Percentiles rank a stretch among this genome's conserved stretches.
These are phyloP conservation scores for Pseudococcus viburni DNA, from an alignment of 2,888 invertebrate species.

Conservation along the genomic window DNA sequence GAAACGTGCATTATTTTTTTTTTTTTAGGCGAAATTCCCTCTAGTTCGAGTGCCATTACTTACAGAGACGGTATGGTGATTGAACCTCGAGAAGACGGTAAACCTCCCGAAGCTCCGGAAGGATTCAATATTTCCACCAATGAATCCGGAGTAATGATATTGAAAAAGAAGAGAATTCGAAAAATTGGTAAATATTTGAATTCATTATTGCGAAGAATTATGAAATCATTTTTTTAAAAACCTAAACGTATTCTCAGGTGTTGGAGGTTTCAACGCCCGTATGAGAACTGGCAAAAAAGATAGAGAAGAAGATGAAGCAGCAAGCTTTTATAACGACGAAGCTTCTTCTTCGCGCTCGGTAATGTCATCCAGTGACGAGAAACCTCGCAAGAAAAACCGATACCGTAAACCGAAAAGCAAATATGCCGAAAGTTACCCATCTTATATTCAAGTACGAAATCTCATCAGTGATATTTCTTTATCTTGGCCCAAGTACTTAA, in stretches of 20 bases:
- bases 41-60: conserved; percentile 70
- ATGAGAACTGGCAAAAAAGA: conserved; percentile 78
- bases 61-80: conserved; percentile 89
- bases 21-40: conserved; percentile 68
- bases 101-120: conserved; percentile 80
- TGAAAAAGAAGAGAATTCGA: conserved; percentile 87
- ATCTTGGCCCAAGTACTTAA: neutral
- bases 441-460: conserved; percentile 77
- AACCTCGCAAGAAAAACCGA: conserved; percentile 78
- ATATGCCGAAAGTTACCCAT: conserved; percentile 92
- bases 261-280: conserved; percentile 91
- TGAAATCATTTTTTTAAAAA: neutral
- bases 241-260: conserved; percentile 72
- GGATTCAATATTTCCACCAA: conserved; percentile 86
- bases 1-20: conserved; percentile 47
- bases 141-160: conserved; percentile 84
- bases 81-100: conserved; percentile 81
- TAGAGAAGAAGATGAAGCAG: conserved; percentile 72
- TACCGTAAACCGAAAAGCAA: conserved; percentile 84
- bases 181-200: conserved; percentile 84
- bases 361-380: conserved; percentile 70
- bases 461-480: neutral
- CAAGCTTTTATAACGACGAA: conserved; percentile 66
- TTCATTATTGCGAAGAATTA: neutral
- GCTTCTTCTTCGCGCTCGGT: conserved; percentile 67